Base-by-base conservation (phyloP, 2,888 invertebrate species). In the Gasteruption jaculator region DNA sequence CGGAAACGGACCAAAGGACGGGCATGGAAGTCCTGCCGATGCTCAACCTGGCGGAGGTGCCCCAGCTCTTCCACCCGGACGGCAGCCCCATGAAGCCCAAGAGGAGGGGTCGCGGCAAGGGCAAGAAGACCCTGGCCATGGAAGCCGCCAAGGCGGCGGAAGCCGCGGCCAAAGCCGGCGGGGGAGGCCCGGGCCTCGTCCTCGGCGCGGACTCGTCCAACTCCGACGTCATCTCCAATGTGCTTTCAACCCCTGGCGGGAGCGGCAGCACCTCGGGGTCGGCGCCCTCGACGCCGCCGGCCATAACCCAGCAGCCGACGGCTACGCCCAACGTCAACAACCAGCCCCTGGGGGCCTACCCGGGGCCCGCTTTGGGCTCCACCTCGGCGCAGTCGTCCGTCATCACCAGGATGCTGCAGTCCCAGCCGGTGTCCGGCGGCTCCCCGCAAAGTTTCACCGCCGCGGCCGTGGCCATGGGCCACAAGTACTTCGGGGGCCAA, bases 401-500 rank as follows among this genome's bases (percentile, higher is more conserved):
- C 5, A 81, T 82, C 31, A 80, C 80, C 6, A 72, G 80, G 50
- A 79, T 82, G 78, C 71, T 81, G 29, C 79, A 79, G 52, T 67
- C 74, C 2, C 74, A 74, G 48, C 68, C 73, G 1, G 65, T 71
- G 0, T 58, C 62, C 24, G 53, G 56, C 20, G 60, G 51, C 18
- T 49, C 59, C 11, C 63, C 64, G n/a, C 70, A 70, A 30, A 67
- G 68, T 3, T 71, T 71, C 38, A 64, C 70, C 16, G 68, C 68
- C 1, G 70, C 71, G 2, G 70, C 71, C 3, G 65, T 67, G 0
- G 68, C 71, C 1, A 71, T 72, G 70, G 70, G 71, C 3, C 70
- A 70, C 45, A 71, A 72, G 43, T 72, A 72, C 37, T 72, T 72
- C 40, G 68, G 70, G 3, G 59, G 56, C 65, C 0, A 66, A 60